A percentile compares a stretch with the other conserved stretches of the same genome.
Evolutionary conservation across 2,888 invertebrate genomes (phyloP).

Genomic region (Thyatira batis): DNA sequence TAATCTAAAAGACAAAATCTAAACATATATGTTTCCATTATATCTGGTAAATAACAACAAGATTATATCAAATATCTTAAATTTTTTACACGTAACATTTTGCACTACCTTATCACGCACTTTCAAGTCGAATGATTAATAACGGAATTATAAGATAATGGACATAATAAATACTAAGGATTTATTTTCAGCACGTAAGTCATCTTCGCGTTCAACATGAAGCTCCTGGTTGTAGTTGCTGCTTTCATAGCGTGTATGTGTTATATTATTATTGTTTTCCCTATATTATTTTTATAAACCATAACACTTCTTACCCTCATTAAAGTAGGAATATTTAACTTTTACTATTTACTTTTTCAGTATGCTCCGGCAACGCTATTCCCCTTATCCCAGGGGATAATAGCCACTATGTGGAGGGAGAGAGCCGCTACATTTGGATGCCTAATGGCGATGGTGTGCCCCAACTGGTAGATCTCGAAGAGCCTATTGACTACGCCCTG

Average conservation of each 20-base stretch:
- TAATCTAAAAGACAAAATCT: too few relatives aligned
- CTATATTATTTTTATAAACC: background rate
- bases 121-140: background rate
- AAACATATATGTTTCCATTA: too few relatives aligned
- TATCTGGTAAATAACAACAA: too few relatives aligned
- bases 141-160: background rate
- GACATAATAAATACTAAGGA: background rate
- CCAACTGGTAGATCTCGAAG: slow-evolving; percentile 51
- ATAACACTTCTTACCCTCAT: background rate
- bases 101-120: too few relatives aligned
- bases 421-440: slow-evolving; percentile 59
- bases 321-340: background rate
- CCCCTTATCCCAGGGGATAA: slow-evolving; percentile 50
- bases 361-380: slow-evolving; percentile 22
- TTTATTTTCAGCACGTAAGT: background rate
- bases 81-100: too few relatives aligned
- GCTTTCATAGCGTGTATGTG: slow-evolving; percentile 6
- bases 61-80: too few relatives aligned
- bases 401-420: slow-evolving; percentile 57
- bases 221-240: slow-evolving; percentile 4
- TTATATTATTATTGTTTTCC: background rate
- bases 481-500: slow-evolving; percentile 29
- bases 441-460: slow-evolving; percentile 53
- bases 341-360: slow-evolving; percentile 11
- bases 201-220: background rate